Conservation (phyloP, 2,113 vertebrate species). For the Nannospalax galili region DNA sequence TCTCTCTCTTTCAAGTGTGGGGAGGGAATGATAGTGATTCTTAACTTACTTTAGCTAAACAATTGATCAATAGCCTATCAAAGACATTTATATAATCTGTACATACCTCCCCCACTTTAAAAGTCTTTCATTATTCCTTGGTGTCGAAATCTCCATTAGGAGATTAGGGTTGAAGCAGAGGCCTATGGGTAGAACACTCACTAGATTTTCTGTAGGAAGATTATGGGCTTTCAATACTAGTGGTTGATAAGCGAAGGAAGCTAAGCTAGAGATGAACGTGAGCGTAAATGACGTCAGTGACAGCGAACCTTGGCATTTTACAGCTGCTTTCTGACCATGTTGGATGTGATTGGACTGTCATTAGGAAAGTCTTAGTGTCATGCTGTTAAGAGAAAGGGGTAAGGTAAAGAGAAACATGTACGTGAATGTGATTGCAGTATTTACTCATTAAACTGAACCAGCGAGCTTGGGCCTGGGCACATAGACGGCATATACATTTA, state of each 20-base stretch:
- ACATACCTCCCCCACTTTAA: not conserved
- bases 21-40: not conserved
- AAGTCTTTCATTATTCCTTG: constrained; percentile 29
- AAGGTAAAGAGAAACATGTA: not conserved
- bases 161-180: constrained; percentile 4
- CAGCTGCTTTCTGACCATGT: not conserved
- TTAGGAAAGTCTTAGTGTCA: not conserved
- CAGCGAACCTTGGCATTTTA: not conserved
- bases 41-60: not conserved
- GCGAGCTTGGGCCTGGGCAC: not conserved
- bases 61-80: not conserved
- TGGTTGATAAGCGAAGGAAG: not conserved
- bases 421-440: not conserved
- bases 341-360: not conserved
- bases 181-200: not conserved
- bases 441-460: constrained; percentile 27
- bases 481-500: not conserved
- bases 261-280: not conserved
- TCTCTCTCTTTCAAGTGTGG: not conserved
- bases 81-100: not conserved
- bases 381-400: not conserved
- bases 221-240: not conserved
- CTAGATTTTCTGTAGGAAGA: not conserved
- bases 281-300: not conserved
- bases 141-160: not conserved